Conservation (phyloP, 2,113 vertebrate genomes). For the Lanius collurio region DNA sequence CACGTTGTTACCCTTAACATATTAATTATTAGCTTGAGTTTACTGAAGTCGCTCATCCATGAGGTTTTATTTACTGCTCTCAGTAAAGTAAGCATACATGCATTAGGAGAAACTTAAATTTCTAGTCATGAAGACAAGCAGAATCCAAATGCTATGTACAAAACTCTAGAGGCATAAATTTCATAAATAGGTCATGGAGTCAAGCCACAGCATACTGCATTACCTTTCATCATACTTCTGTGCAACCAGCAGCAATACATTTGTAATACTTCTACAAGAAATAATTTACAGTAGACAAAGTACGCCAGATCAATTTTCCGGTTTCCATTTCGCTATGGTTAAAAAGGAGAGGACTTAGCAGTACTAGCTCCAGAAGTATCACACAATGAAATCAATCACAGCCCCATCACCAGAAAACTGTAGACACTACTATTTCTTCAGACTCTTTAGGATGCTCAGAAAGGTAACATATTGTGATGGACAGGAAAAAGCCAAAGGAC, state of each 20-base stretch:
- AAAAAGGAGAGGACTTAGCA: not conserved
- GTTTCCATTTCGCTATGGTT: not conserved
- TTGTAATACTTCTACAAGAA: not conserved
- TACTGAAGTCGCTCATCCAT: not conserved
- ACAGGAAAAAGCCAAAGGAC: not conserved
- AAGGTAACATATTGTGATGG: not conserved
- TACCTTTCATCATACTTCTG: not conserved
- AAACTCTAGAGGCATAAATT: conserved; percentile 10
- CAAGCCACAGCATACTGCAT: not conserved
- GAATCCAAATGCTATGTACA: not conserved
- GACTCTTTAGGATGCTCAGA: not conserved
- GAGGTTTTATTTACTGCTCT: not conserved
- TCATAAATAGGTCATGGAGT: conserved; percentile 17
- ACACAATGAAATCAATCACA: not conserved
- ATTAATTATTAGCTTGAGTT: conserved; percentile 25
- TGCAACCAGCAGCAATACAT: not conserved
- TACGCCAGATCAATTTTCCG: not conserved
- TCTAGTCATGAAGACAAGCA: conserved; percentile 7
- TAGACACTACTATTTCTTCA: not conserved
- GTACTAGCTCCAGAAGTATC: not conserved
- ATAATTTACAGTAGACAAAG: not conserved
- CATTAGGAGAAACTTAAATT: not conserved
- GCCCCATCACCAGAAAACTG: not conserved
- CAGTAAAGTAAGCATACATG: not conserved
- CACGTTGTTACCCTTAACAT: not conserved